phyloP scores from a whole-genome alignment of 2,888 invertebrate species.

The Ormyrus thymus region DNA sequence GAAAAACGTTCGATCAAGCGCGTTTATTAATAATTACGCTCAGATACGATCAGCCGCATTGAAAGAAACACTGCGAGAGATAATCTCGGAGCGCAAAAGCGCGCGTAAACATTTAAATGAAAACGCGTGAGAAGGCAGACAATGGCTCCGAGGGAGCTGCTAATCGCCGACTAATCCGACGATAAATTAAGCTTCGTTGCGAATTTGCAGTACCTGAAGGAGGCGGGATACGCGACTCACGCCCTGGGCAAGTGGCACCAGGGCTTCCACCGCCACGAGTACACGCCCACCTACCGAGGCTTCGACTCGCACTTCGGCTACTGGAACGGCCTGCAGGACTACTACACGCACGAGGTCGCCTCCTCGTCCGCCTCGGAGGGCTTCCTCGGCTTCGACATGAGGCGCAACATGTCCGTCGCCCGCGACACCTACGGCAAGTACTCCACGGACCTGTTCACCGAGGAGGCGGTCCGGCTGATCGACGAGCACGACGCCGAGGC shows the following conservation, averaged over 20 bases:
- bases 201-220: constrained; percentile 49
- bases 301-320: constrained; percentile 89
- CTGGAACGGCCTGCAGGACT: constrained; percentile 86
- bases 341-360: constrained; percentile 79
- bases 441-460: constrained; percentile 81
- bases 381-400: constrained; percentile 79
- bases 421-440: constrained; percentile 79
- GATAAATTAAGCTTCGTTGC: background rate
- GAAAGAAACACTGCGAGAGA: no score
- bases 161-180: background rate
- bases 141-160: background rate
- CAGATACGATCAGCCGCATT: no score
- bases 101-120: background rate
- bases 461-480: constrained; percentile 81
- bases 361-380: constrained; percentile 53
- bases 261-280: constrained; percentile 84
- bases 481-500: constrained; percentile 70
- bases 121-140: constrained; percentile 1
- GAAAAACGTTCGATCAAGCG: no score
- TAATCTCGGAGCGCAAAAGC: background rate
- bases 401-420: constrained; percentile 78
- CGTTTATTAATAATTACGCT: no score
- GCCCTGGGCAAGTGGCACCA: constrained; percentile 95
- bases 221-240: constrained; percentile 85
- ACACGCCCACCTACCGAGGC: constrained; percentile 84